phyloP scores from a whole-genome alignment of 2,113 vertebrate species.

The Reinhardtius hippoglossoides region DNA sequence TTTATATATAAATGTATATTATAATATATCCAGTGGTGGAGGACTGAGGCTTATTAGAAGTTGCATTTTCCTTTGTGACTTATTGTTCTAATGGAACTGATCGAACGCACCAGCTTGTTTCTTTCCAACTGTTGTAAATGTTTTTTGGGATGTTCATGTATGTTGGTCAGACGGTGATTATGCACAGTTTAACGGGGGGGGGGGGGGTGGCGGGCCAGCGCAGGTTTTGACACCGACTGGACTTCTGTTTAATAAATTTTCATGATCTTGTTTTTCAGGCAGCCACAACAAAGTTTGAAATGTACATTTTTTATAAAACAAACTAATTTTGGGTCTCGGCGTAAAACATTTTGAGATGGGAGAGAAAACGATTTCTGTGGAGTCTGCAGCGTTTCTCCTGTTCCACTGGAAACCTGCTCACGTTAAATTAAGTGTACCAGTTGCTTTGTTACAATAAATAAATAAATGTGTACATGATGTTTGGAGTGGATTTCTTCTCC shows the following conservation, averaged over 20 bases:
- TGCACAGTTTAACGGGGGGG: slow-evolving; percentile 41
- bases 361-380: slow-evolving; percentile 43
- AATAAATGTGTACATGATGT: slow-evolving; percentile 78
- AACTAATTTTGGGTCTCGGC: slow-evolving; percentile 53
- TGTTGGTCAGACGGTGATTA: slow-evolving; percentile 49
- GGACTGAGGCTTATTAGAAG: slow-evolving; percentile 52
- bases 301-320: slow-evolving; percentile 86
- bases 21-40: slow-evolving; percentile 59
- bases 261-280: slow-evolving; percentile 91
- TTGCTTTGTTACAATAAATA: slow-evolving; percentile 99
- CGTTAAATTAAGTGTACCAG: slow-evolving; percentile 93
- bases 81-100: slow-evolving; percentile 73
- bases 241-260: slow-evolving; percentile 64
- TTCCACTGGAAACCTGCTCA: slow-evolving; percentile 86
- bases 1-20: slow-evolving; percentile 70
- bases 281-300: slow-evolving; percentile 89
- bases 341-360: slow-evolving; percentile 63
- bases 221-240: slow-evolving; percentile 86
- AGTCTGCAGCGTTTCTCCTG: slow-evolving; percentile 77
- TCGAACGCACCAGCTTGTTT: slow-evolving; percentile 89
- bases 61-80: slow-evolving; percentile 86
- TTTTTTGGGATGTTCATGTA: slow-evolving; percentile 57
- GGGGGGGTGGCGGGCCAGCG: slow-evolving; percentile 77
- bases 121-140: slow-evolving; percentile 85
- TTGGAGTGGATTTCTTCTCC: background rate